Evolutionary conservation across 2,797 vertebrate species (phyloP).

Genomic region (Crax fasciolata): DNA sequence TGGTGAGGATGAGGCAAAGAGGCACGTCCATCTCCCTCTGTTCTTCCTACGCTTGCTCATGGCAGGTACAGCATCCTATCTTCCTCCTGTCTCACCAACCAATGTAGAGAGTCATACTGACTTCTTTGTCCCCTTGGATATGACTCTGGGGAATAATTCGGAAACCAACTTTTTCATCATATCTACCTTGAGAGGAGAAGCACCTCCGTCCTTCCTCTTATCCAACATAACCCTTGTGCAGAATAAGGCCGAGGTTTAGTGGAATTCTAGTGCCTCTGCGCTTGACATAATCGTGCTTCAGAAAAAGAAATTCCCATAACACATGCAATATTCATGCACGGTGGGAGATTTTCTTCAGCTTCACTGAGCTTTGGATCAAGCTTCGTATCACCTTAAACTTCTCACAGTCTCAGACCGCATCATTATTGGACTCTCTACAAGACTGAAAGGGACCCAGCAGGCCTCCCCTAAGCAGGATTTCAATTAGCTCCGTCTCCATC

Average conservation of each 20-base stretch:
- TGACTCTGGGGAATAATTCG: not conserved
- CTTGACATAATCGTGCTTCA: not conserved
- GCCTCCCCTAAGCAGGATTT: not conserved
- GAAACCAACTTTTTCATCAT: not conserved
- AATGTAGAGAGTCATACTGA: not conserved
- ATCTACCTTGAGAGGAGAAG: not conserved
- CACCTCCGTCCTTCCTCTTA: not conserved
- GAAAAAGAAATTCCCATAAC: not conserved
- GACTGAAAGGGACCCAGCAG: not conserved
- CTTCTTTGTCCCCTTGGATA: not conserved
- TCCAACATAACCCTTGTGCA: fast-evolving
- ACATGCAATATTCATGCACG: conserved; percentile 2
- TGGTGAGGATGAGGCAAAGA: not conserved
- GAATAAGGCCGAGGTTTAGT: not conserved
- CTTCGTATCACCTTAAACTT: not conserved
- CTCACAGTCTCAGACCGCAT: not conserved
- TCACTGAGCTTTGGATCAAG: conserved; percentile 25
- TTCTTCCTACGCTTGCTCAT: not conserved
- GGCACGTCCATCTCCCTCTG: not conserved
- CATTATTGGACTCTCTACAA: not conserved
- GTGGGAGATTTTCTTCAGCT: conserved; percentile 33
- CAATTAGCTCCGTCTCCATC: not conserved
- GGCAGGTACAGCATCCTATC: not conserved
- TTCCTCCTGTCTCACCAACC: not conserved
- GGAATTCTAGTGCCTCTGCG: not conserved